phyloP scores from a whole-genome alignment of 2,113 vertebrate genomes.

The Zootoca vivipara region DNA sequence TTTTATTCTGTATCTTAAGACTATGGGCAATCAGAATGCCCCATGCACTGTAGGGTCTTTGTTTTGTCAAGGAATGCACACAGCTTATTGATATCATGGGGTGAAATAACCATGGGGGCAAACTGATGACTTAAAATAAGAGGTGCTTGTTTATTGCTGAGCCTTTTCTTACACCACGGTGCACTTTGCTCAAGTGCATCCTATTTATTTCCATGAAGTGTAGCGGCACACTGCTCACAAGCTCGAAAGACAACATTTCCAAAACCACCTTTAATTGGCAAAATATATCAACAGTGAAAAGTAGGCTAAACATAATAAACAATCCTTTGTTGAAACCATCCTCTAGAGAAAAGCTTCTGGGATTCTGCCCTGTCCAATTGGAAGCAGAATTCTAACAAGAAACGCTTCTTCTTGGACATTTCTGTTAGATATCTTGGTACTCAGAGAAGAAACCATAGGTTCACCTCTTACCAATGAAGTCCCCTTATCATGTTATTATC shows the following conservation, averaged over 20 bases:
- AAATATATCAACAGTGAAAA: conserved; percentile 1
- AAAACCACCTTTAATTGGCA: not conserved
- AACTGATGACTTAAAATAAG: conserved; percentile 29
- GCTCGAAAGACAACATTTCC: not conserved
- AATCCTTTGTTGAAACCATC: not conserved
- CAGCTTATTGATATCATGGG: conserved; percentile 23
- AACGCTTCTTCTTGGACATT: not conserved
- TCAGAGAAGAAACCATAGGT: not conserved
- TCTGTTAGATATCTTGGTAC: not conserved
- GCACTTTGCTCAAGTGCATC: not conserved
- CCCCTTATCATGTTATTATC: not conserved
- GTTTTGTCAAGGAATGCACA: conserved; percentile 5
- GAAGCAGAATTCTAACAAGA: not conserved
- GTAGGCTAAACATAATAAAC: not conserved
- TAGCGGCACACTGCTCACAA: not conserved
- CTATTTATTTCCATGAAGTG: not conserved
- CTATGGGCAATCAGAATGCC: accelerated
- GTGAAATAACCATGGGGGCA: conserved; percentile 23
- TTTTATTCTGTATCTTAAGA: not conserved
- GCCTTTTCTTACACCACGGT: conserved; percentile 36
- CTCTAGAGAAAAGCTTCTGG: not conserved
- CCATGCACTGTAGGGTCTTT: conserved; percentile 13
- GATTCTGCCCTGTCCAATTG: not conserved
- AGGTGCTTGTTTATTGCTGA: conserved; percentile 16
- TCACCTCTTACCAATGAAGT: not conserved